These are phyloP conservation scores for Poecilus cupreus DNA, from an alignment of 2,888 invertebrate genomes.

Conservation along the genomic window DNA sequence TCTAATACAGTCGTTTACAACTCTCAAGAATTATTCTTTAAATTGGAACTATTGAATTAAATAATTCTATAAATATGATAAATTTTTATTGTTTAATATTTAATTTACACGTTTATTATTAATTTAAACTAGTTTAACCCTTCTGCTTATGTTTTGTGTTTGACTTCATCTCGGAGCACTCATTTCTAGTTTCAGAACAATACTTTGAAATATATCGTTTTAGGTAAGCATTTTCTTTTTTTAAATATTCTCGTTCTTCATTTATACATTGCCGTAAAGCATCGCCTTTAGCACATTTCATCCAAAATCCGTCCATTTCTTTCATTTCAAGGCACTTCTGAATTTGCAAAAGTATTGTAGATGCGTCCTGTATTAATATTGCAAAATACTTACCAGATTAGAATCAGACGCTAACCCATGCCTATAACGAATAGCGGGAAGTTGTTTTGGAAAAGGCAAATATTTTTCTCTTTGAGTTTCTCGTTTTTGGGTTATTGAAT, in stretches of 20 bases:
- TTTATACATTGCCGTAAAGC: background rate
- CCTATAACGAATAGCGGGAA: background rate
- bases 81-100: background rate
- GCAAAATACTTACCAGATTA: background rate
- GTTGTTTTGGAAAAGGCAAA: background rate
- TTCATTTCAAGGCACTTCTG: too few relatives aligned
- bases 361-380: background rate
- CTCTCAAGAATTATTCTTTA: too few relatives aligned
- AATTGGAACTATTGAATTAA: too few relatives aligned
- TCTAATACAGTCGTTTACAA: too few relatives aligned
- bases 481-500: background rate
- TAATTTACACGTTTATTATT: background rate
- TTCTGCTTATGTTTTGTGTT: background rate
- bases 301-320: background rate
- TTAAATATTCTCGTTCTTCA: constrained; percentile 12
- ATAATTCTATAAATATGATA: background rate
- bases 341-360: too few relatives aligned
- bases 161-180: background rate
- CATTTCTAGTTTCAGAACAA: background rate
- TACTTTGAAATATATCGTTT: background rate
- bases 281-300: constrained; percentile 17
- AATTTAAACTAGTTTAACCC: background rate
- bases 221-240: background rate
- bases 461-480: constrained; percentile 19
- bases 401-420: background rate